Evolutionary conservation across 2,113 vertebrate species (phyloP).

Genomic region (Seriola dumerili): DNA sequence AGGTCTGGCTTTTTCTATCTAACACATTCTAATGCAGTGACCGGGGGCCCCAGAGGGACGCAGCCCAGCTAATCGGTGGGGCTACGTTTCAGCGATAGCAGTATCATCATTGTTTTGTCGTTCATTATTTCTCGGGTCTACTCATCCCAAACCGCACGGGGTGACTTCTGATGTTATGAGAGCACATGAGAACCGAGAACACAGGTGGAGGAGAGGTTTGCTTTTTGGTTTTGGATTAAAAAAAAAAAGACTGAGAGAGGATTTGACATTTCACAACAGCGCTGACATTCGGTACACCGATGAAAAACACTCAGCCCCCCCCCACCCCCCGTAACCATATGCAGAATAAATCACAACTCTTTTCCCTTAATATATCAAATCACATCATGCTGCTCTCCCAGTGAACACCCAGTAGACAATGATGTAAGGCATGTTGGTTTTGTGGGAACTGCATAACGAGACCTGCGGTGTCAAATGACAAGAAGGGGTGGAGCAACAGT

Average conservation of each 20-base stretch:
- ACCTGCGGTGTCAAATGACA: conserved; percentile 60
- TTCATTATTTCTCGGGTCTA: conserved; percentile 30
- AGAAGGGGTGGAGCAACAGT: conserved; percentile 20
- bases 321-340: conserved; percentile 15
- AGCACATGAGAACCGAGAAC: conserved; percentile 19
- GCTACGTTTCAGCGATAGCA: conserved; percentile 45
- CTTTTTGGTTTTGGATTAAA: conserved; percentile 6
- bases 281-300: background rate
- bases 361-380: conserved; percentile 52
- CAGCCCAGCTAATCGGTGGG: conserved; percentile 61
- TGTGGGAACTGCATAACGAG: conserved; percentile 55
- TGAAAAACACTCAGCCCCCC: background rate
- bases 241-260: conserved; percentile 38
- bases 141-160: conserved; percentile 38
- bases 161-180: conserved; percentile 15
- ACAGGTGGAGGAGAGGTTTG: background rate
- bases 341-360: conserved; percentile 52
- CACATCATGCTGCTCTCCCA: conserved; percentile 59
- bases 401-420: conserved; percentile 63
- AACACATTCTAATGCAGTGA: conserved; percentile 61
- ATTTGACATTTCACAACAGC: conserved; percentile 25
- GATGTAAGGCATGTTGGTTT: conserved; percentile 45
- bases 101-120: conserved; percentile 42
- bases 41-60: conserved; percentile 43
- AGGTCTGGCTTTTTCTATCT: conserved; percentile 51